Percentiles rank a stretch among this genome's conserved stretches.
phyloP scores from a whole-genome alignment of 2,888 invertebrate genomes.

The Dolichopus griseipennis region DNA sequence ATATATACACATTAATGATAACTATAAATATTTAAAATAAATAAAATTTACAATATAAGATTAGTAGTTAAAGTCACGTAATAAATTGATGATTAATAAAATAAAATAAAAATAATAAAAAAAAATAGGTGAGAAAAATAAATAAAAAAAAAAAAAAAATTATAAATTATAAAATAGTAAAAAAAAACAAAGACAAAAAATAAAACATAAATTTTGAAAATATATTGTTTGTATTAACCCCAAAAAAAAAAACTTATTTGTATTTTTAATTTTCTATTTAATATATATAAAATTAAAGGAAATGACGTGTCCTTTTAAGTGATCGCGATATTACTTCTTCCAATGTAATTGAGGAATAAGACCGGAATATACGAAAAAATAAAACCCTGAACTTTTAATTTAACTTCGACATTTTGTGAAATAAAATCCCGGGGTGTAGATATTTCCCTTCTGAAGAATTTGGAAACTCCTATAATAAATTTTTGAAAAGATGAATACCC shows the following conservation, averaged over 20 bases:
- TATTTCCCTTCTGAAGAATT: no score
- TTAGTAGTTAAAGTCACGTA: neutral
- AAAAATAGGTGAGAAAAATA: neutral
- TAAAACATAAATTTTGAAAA: constrained; percentile 16
- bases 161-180: neutral
- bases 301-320: no score
- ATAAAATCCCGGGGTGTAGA: no score
- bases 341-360: no score
- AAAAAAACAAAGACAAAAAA: neutral
- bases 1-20: neutral
- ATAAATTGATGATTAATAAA: neutral
- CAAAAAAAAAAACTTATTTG: constrained; percentile 9
- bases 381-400: no score
- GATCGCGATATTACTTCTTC: no score
- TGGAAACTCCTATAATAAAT: no score
- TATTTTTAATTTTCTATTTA: no score
- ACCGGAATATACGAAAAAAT: no score
- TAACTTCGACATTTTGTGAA: no score
- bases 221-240: constrained; percentile 22
- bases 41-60: neutral
- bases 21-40: neutral
- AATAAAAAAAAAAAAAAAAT: neutral
- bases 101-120: neutral
- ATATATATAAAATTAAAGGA: no score
- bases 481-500: no score